phyloP scores from a whole-genome alignment of 2,113 vertebrate genomes.

The Bubo bubo region DNA sequence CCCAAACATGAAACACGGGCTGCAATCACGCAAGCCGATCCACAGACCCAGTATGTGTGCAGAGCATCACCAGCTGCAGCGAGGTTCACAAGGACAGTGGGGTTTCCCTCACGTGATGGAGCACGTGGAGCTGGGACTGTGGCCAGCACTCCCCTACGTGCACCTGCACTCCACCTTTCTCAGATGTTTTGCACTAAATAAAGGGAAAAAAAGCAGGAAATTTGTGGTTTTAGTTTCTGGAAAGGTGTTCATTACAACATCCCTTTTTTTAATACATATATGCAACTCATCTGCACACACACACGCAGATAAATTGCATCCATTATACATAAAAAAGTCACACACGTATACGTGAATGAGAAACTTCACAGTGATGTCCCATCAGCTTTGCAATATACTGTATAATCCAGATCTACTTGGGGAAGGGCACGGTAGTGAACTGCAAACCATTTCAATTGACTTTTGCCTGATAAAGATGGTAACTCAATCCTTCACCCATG shows the following conservation, averaged over 20 bases:
- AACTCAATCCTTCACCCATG: background rate
- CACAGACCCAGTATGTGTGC: background rate
- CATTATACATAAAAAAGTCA: background rate
- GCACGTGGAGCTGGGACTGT: rapidly evolving
- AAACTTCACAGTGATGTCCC: background rate
- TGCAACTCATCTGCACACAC: background rate
- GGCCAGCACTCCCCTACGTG: background rate
- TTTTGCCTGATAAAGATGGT: background rate
- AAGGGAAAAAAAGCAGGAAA: background rate
- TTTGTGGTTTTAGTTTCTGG: rapidly evolving
- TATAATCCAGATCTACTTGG: background rate
- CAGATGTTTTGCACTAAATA: background rate
- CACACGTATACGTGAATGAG: rapidly evolving
- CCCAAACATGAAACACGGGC: background rate
- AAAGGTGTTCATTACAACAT: background rate
- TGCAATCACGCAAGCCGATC: background rate
- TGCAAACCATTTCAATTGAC: background rate
- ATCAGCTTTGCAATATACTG: background rate
- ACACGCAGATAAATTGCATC: background rate
- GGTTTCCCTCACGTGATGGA: rapidly evolving
- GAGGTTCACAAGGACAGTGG: rapidly evolving
- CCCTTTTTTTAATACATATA: background rate
- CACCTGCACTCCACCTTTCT: background rate
- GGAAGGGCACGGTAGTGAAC: rapidly evolving
- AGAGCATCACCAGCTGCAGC: background rate